Percentiles rank a stretch among this genome's conserved stretches.
These are phyloP conservation scores for Pogonocichla stellata DNA, from an alignment of 2,113 vertebrate genomes.

Conservation along the genomic window DNA sequence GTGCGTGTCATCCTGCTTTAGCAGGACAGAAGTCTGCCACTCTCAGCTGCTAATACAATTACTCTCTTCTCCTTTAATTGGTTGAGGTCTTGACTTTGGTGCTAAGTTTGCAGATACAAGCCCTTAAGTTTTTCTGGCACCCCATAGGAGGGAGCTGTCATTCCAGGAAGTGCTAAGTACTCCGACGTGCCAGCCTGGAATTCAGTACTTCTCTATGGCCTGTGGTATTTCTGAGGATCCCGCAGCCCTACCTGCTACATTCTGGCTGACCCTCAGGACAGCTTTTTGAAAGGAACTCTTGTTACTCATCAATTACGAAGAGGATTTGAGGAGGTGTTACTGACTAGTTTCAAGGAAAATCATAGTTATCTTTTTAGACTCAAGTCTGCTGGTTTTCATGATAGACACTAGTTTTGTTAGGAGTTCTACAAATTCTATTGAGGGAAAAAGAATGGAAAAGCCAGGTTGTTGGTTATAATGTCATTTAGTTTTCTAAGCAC, in stretches of 20 bases:
- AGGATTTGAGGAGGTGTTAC: background rate
- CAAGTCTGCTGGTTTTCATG: background rate
- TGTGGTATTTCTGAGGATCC: background rate
- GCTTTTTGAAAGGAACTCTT: background rate
- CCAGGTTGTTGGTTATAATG: background rate
- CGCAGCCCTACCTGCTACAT: background rate
- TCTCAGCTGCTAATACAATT: background rate
- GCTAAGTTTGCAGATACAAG: background rate
- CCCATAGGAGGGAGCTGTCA: background rate
- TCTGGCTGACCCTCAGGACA: background rate
- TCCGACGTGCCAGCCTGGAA: background rate
- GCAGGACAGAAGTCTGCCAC: background rate
- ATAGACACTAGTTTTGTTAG: background rate
- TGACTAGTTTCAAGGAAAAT: background rate
- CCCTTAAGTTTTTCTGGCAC: background rate
- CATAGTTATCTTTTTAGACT: background rate
- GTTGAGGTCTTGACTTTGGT: background rate
- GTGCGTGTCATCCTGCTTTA: background rate
- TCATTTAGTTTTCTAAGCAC: background rate
- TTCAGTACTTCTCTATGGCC: background rate
- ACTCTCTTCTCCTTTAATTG: background rate
- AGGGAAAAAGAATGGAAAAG: background rate
- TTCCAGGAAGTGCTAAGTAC: background rate
- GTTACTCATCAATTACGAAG: background rate
- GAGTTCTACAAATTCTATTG: background rate